These are phyloP conservation scores for Leucoraja ocellata DNA, from an alignment of 2,797 vertebrate species.

Conservation along the genomic window DNA sequence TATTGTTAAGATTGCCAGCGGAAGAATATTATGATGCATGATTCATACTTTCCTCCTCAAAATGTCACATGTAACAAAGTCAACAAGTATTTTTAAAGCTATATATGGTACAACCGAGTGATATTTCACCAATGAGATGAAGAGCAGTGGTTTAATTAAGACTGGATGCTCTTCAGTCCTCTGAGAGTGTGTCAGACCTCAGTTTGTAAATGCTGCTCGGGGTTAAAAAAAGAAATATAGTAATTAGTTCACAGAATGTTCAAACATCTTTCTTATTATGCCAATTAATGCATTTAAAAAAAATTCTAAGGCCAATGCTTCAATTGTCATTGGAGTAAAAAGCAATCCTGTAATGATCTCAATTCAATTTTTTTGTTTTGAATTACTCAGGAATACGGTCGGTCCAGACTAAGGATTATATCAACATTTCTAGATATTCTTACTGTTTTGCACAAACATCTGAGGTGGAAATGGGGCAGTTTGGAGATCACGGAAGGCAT, in stretches of 20 bases:
- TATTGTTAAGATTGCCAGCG: background rate
- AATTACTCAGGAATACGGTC: background rate
- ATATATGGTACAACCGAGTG: background rate
- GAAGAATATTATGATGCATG: background rate
- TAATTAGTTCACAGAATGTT: background rate
- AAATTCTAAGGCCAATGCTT: background rate
- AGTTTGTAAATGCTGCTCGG: background rate
- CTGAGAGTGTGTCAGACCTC: background rate
- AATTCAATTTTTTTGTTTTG: background rate
- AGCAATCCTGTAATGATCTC: too few species aligned
- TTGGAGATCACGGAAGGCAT: background rate
- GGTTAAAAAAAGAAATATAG: background rate
- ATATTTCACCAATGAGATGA: background rate
- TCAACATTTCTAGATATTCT: background rate
- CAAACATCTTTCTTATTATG: background rate
- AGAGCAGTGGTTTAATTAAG: background rate
- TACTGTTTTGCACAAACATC: background rate
- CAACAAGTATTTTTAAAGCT: background rate
- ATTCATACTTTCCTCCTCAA: background rate
- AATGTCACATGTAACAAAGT: background rate
- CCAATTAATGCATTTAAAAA: background rate
- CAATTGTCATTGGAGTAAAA: background rate
- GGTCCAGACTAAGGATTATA: background rate
- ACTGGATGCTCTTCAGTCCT: background rate
- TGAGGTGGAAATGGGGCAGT: background rate